These are phyloP conservation scores for Saguinus midas DNA, from an alignment of 2,113 vertebrate species.

Conservation along the genomic window DNA sequence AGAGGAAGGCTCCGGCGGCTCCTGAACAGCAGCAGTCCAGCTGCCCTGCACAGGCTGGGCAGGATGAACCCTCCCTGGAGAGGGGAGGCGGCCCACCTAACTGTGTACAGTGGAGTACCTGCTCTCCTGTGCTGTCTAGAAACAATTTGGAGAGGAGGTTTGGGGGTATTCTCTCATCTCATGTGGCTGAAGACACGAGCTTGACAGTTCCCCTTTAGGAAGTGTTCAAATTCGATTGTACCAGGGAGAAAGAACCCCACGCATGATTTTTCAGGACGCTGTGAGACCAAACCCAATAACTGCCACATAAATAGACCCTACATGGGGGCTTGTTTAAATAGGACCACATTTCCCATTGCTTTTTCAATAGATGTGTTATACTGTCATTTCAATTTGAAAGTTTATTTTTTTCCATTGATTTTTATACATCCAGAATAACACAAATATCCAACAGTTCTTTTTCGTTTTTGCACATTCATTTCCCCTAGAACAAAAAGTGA, in stretches of 20 bases:
- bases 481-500: conserved; percentile 82
- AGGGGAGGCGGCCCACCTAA: neutral
- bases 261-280: conserved; percentile 7
- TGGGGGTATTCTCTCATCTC: neutral
- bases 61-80: neutral
- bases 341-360: neutral
- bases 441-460: conserved; percentile 78
- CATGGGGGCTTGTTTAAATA: neutral
- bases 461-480: conserved; percentile 74
- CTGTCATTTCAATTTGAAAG: conserved; percentile 68
- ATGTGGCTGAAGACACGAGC: conserved; percentile 45
- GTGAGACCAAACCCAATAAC: conserved; percentile 66
- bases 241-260: conserved; percentile 55
- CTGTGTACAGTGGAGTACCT: neutral
- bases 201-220: conserved; percentile 49
- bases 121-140: conserved; percentile 42
- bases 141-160: conserved; percentile 28
- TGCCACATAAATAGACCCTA: neutral
- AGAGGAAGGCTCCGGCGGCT: conserved; percentile 68
- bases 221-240: conserved; percentile 28
- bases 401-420: conserved; percentile 74
- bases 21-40: conserved; percentile 76
- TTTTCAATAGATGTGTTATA: conserved; percentile 59
- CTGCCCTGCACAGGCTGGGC: conserved; percentile 73
- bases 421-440: conserved; percentile 80